A percentile compares a stretch with the other conserved stretches of the same genome.
Evolutionary conservation across 2,888 invertebrate genomes (phyloP).

Genomic region (Lasioglossum pauxillum): DNA sequence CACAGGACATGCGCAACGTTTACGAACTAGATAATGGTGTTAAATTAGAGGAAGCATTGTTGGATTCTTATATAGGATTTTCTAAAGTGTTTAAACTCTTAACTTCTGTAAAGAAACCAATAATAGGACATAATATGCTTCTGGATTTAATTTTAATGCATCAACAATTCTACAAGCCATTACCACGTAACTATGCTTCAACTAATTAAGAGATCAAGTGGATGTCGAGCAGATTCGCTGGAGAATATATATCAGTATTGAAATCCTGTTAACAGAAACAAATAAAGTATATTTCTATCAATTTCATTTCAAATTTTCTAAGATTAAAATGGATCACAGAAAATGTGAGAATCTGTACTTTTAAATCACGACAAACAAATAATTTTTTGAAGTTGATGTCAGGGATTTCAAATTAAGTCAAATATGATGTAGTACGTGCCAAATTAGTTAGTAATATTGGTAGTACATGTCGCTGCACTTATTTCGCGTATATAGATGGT

Average conservation of each 20-base stretch:
- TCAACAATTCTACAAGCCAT: slow-evolving; percentile 89
- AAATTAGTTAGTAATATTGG: background rate
- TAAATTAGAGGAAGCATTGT: slow-evolving; percentile 85
- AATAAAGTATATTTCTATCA: background rate
- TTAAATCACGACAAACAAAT: background rate
- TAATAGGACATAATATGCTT: slow-evolving; percentile 91
- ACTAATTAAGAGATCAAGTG: background rate
- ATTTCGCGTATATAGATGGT: background rate
- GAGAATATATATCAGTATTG: background rate
- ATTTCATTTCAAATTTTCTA: background rate
- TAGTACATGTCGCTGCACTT: no score
- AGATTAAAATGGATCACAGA: background rate
- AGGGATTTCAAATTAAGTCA: background rate
- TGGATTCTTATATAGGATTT: slow-evolving; percentile 88
- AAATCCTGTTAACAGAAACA: background rate
- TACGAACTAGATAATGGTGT: slow-evolving; percentile 77
- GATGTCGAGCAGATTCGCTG: background rate
- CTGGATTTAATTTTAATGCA: slow-evolving; percentile 90
- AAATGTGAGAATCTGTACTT: background rate
- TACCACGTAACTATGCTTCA: slow-evolving; percentile 86
- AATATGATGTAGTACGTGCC: background rate
- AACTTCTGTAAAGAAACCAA: slow-evolving; percentile 87
- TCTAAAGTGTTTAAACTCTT: slow-evolving; percentile 88
- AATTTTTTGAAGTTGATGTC: no score
- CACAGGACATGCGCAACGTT: slow-evolving; percentile 74